Conservation (phyloP, 2,113 vertebrate species). For the Percopsis transmontana region DNA sequence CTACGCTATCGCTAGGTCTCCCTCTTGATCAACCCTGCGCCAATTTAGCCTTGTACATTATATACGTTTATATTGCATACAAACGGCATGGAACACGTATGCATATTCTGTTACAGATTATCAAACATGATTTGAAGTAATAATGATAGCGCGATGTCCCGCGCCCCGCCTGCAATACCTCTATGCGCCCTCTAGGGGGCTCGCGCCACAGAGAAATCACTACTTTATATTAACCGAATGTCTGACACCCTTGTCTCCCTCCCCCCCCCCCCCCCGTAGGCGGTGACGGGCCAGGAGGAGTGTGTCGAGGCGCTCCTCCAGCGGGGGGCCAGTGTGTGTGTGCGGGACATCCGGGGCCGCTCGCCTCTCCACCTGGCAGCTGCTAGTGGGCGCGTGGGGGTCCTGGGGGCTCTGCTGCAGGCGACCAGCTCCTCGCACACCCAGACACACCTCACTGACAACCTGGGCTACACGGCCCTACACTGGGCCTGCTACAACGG, state of each 20-base stretch:
- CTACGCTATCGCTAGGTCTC: too few relatives aligned
- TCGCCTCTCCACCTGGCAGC: conserved; percentile 92
- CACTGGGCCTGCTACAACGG: conserved; percentile 99
- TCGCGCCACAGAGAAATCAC: neutral
- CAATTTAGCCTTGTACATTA: too few relatives aligned
- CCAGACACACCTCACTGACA: conserved; percentile 84
- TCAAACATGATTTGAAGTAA: too few relatives aligned
- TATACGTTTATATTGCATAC: too few relatives aligned
- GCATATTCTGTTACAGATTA: too few relatives aligned
- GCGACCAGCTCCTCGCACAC: conserved; percentile 75
- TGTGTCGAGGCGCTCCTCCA: conserved; percentile 94
- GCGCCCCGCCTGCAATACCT: too few relatives aligned
- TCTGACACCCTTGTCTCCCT: neutral
- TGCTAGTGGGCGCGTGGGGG: conserved; percentile 89
- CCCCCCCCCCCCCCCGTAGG: conserved; percentile 77
- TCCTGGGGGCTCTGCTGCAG: conserved; percentile 88
- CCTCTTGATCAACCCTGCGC: too few relatives aligned
- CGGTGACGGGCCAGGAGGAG: conserved; percentile 92
- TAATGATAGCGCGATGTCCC: too few relatives aligned
- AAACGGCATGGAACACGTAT: too few relatives aligned
- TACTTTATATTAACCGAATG: neutral
- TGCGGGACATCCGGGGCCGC: conserved; percentile 86
- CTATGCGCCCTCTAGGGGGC: too few relatives aligned
- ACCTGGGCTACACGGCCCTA: conserved; percentile 94
- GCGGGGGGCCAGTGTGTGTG: conserved; percentile 84